Evolutionary conservation across 2,888 invertebrate species (phyloP).

Genomic region (Muschampia plurimacula): DNA sequence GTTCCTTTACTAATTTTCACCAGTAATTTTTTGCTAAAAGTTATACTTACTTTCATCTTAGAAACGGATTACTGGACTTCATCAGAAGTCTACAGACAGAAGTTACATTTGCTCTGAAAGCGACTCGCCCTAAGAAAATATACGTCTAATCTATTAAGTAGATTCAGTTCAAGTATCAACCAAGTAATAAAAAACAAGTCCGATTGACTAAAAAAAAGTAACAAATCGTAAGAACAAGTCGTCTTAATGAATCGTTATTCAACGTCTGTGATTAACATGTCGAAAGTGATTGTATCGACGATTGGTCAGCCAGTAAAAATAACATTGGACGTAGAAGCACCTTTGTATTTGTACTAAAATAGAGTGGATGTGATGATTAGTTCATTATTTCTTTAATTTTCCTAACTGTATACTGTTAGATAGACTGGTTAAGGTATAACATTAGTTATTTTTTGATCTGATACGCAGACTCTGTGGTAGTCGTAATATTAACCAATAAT

Average conservation of each 20-base stretch:
- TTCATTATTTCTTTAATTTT: background rate
- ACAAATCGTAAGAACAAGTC: constrained; percentile 24
- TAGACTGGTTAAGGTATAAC: background rate
- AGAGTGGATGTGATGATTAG: background rate
- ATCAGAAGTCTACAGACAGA: too few relatives aligned
- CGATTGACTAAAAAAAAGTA: constrained; percentile 11
- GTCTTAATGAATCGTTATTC: constrained; percentile 36
- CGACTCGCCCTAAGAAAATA: too few relatives aligned
- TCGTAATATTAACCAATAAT: too few relatives aligned
- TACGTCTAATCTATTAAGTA: background rate
- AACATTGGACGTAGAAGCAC: background rate
- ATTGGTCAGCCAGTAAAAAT: constrained; percentile 11
- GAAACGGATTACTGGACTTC: too few relatives aligned
- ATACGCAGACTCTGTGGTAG: too few relatives aligned
- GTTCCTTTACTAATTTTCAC: too few relatives aligned
- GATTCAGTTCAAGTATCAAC: background rate
- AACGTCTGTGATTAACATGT: constrained; percentile 31
- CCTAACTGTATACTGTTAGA: background rate
- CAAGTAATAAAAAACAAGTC: background rate
- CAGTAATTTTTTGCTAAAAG: too few relatives aligned
- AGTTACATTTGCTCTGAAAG: too few relatives aligned
- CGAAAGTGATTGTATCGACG: constrained; percentile 20
- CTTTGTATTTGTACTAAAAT: background rate
- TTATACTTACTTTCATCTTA: too few relatives aligned
- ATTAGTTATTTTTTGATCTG: too few relatives aligned